Percentiles rank a stretch among this genome's conserved stretches.
phyloP scores from a whole-genome alignment of 2,797 vertebrate genomes.

The Enteromius unitaeniatus region DNA sequence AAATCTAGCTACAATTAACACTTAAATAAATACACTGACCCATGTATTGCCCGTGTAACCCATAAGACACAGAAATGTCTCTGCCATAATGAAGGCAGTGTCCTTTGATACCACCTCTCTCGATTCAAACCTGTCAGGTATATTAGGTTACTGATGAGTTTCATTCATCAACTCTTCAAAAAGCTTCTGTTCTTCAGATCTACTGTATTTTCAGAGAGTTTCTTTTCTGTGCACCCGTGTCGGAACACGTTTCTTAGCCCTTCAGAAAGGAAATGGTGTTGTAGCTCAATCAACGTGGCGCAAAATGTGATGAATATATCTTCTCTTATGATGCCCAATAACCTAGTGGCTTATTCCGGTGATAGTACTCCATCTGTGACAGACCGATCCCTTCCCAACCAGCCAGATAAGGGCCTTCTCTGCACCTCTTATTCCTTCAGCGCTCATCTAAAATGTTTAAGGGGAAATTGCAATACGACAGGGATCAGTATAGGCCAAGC shows the following conservation, averaged over 20 bases:
- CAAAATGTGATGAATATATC: slow-evolving; percentile 20
- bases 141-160: slow-evolving; percentile 12
- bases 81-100: background rate
- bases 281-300: background rate
- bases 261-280: slow-evolving; percentile 31
- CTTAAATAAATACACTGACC: slow-evolving; percentile 9
- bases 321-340: slow-evolving; percentile 27
- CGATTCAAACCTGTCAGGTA: background rate
- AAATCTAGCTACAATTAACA: background rate
- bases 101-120: slow-evolving; percentile 21
- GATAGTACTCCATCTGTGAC: background rate
- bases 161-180: background rate
- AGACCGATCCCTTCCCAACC: slow-evolving; percentile 29
- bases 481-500: slow-evolving; percentile 61
- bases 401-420: background rate
- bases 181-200: background rate
- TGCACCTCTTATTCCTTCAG: slow-evolving; percentile 34
- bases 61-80: background rate
- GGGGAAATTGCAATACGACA: slow-evolving; percentile 65
- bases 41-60: background rate
- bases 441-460: slow-evolving; percentile 66
- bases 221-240: background rate
- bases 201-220: background rate
- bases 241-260: background rate
- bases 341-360: slow-evolving; percentile 56